Conservation (phyloP, 2,797 vertebrate genomes). For the Coilia nasus region DNA sequence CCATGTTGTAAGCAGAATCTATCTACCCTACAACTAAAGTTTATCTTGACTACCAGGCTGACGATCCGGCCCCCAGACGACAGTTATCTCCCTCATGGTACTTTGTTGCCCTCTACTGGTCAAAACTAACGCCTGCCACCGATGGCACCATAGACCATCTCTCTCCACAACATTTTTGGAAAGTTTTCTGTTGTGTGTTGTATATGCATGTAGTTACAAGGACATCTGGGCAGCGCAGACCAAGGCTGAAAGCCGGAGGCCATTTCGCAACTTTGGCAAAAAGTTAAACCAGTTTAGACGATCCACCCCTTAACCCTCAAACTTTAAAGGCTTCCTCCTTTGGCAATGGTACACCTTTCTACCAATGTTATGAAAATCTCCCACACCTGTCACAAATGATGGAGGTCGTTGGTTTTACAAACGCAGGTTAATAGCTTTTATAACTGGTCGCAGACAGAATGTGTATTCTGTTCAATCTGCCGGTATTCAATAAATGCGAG, state of each 20-base stretch:
- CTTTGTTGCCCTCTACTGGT: conserved; percentile 50
- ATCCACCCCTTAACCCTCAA: too few species aligned
- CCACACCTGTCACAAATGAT: neutral
- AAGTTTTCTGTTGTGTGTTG: neutral
- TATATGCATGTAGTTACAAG: neutral
- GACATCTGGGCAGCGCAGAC: too few species aligned
- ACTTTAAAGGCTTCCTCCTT: too few species aligned
- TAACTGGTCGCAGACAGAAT: neutral
- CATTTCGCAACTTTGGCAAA: too few species aligned
- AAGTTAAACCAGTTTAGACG: too few species aligned
- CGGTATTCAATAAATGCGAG: too few species aligned
- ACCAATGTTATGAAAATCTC: neutral
- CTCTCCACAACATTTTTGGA: neutral
- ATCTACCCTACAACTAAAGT: neutral
- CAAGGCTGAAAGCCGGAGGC: too few species aligned
- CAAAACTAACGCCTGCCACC: neutral
- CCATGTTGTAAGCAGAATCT: neutral
- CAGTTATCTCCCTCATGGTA: neutral
- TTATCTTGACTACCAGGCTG: neutral
- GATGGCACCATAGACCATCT: neutral
- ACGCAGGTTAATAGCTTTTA: neutral
- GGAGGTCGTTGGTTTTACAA: neutral
- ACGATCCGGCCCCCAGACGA: neutral
- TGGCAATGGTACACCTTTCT: too few species aligned
- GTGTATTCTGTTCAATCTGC: neutral